Evolutionary conservation across 2,888 invertebrate species (phyloP), one percentile per base, ranked within the genome.

Genomic region (Catocala nupta): DNA sequence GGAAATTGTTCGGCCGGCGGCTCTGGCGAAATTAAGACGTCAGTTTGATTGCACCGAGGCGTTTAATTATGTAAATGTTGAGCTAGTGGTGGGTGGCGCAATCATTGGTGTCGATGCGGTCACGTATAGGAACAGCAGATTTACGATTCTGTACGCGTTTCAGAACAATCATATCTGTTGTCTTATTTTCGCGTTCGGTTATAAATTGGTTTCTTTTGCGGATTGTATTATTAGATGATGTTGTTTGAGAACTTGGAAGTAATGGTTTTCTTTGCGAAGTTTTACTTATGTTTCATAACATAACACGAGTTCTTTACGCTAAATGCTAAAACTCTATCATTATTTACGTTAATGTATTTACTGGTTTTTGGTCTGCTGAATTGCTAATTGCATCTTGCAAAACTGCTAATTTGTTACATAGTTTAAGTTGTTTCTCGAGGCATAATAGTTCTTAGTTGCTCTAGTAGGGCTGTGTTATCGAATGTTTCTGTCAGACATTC

Each of bases 51-150:
- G 91, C 91, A 82, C 83, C 71, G 83, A 88, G 92, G 92, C 90
- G 93, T 93, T 93, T 93, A 92, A 94, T 94, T 94, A 94, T 93
- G 93, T 94, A 92, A 93, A 93, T 93, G 92, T 89, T 87, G 87
- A 89, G 88, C 89, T 91, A 91, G 90, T 83, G 84, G 90, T 92
- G 92, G 92, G 93, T 91, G 92, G 92, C 86, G 82, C 82, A 83
- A 85, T 86, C 85, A 86, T 79, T 82, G 83, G 86, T 87, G 81
- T 82, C 81, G 86, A 89, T 88, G 87, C 84, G 90, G 87, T 90
- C 93, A 92, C 93, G 92, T 90, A 86, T 83, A 83, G 81, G 76
- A 82, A 86, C 87, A 86, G 82, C 81, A 78, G 83, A 88, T 88
- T 89, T 90, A 89, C 87, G 83, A 85, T 87, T 87, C 78, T 75